phyloP scores from a whole-genome alignment of 1,140 invertebrate genomes.

The Drosophila triauraria region DNA sequence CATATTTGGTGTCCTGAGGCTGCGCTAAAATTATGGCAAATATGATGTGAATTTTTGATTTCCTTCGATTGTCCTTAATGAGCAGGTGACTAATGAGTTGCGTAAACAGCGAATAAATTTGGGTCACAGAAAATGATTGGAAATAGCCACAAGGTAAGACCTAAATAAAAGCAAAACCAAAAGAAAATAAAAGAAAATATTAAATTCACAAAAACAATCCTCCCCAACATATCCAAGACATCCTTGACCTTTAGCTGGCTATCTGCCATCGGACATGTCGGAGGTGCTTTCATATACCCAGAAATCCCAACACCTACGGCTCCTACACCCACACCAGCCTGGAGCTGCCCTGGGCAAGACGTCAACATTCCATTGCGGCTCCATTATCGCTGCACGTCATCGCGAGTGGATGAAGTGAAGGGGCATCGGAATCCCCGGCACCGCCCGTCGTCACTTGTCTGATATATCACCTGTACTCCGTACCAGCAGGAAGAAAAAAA shows the following conservation, averaged over 20 bases:
- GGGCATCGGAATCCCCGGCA: slow-evolving; percentile 9
- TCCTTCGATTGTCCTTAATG: slow-evolving; percentile 45
- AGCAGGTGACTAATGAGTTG: slow-evolving; percentile 59
- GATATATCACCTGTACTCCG: slow-evolving; percentile 77
- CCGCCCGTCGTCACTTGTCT: slow-evolving; percentile 81
- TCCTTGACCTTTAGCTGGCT: slow-evolving; percentile 66
- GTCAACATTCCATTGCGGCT: slow-evolving; percentile 70
- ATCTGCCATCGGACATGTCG: slow-evolving; percentile 30
- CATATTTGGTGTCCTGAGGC: slow-evolving; percentile 46
- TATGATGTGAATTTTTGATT: slow-evolving; percentile 70
- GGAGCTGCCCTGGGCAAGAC: slow-evolving; percentile 37
- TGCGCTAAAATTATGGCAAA: slow-evolving; percentile 66
- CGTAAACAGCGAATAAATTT: slow-evolving; percentile 14
- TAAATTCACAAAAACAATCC: background rate
- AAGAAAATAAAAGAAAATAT: background rate
- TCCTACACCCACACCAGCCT: slow-evolving; percentile 60
- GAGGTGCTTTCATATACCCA: slow-evolving; percentile 30
- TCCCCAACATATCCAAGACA: slow-evolving; percentile 23
- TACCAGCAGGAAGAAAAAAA: slow-evolving; percentile 29
- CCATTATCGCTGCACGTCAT: slow-evolving; percentile 79
- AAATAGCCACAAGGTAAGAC: too few species aligned
- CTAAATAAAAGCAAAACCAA: background rate
- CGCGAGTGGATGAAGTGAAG: slow-evolving; percentile 33
- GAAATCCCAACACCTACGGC: slow-evolving; percentile 64
- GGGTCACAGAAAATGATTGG: slow-evolving; percentile 11